These are phyloP conservation scores for Halcyon malimbica DNA, from an alignment of 2,113 vertebrate species.

Conservation along the genomic window DNA sequence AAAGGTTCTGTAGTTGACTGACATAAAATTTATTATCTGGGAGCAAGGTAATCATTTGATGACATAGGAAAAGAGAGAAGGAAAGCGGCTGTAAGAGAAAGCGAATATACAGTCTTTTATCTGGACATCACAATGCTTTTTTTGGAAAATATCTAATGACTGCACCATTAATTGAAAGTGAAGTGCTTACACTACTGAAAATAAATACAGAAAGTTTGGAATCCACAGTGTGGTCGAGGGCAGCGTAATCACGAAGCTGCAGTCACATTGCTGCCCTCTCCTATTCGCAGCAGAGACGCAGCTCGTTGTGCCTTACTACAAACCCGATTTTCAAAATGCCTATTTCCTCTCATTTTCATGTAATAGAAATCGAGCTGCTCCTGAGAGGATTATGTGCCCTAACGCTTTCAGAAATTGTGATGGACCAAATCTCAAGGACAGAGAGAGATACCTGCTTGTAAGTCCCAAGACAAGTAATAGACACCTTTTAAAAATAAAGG, in stretches of 20 bases:
- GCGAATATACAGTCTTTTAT: background rate
- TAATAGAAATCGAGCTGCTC: background rate
- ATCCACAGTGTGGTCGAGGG: background rate
- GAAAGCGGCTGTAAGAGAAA: background rate
- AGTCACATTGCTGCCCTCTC: background rate
- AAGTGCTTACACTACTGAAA: background rate
- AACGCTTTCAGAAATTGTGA: background rate
- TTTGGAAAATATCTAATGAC: background rate
- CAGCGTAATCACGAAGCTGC: background rate
- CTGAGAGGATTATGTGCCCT: background rate
- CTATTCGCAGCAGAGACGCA: background rate
- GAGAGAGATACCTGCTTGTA: background rate
- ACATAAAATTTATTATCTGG: background rate
- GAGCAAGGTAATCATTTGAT: background rate
- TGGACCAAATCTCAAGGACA: background rate
- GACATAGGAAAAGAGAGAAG: background rate
- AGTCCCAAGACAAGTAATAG: background rate
- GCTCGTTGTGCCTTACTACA: background rate
- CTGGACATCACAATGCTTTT: background rate
- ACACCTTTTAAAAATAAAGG: background rate
- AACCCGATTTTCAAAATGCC: background rate
- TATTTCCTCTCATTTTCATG: background rate
- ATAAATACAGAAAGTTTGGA: background rate
- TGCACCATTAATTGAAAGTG: background rate
- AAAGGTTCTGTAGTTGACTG: background rate